Base-by-base conservation (phyloP, 1,140 invertebrate species). In the Odontomachus brunneus region DNA sequence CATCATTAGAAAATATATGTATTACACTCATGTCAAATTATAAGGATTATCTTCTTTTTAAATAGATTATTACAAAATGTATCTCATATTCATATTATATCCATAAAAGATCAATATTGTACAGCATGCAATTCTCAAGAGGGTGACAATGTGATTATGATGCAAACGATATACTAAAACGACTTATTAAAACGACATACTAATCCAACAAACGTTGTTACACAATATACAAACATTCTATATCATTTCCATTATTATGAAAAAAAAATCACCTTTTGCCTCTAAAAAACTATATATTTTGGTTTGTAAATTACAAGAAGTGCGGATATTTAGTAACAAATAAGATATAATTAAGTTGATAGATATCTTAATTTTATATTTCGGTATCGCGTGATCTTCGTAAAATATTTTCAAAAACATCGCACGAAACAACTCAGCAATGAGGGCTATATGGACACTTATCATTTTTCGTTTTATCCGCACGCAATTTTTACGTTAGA, bases 61-160 rank as follows among this genome's bases (percentile, higher is more conserved):
- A 51, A 63, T n/a, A 14, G 44, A 85, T 76, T 82, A 82, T 82
- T 74, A 82, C 15, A 59, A 26, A 83, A 84, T 33, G 44, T 60
- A 19, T 60, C 33, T 66, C 59, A 44, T 60, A 65, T 26, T 9
- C 65, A 57, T 22, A 84, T 19, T 9, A 57, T 15, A 29, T 49
- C 11, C 62, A 0, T 66, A 60, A 72, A 19, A 38, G 60, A 3
- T 62, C 17, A 72, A 17, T 19, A 78, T 78, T 86, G 53, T 38
- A 63, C 38, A 82, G 22, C 76, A 76, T 73, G 84, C 78, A 53
- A 71, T n/a, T 49, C 5, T 9, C 5, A 19, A 19, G 15, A 80
- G 15, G 33, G 26, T 67, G 33, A 65, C 19, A 71, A 53, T 19
- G n/a, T n/a, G 15, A 84, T 48, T 51, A 63, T 15, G 53, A 65